A percentile compares a stretch with the other conserved stretches of the same genome.
phyloP scores from a whole-genome alignment of 2,888 invertebrate genomes.

The Bhutanitis thaidina region DNA sequence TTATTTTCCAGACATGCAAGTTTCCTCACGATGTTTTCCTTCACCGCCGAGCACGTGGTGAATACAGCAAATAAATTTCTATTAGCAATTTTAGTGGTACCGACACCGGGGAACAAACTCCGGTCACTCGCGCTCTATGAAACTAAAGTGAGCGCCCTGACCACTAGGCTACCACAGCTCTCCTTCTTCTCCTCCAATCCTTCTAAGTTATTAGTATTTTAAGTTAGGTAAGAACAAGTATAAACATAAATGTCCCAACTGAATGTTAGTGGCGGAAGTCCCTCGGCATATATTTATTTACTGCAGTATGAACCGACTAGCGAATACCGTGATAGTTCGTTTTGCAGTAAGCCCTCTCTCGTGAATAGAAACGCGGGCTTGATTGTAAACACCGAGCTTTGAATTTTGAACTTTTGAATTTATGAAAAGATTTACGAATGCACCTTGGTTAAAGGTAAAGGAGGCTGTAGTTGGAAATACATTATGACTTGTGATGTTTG shows the following conservation, averaged over 20 bases:
- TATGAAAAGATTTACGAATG: constrained; percentile 18
- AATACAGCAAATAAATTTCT: too few relatives aligned
- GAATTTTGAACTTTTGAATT: constrained; percentile 16
- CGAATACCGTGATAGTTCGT: constrained; percentile 3
- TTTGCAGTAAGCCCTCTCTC: constrained; percentile 1
- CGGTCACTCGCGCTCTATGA: too few relatives aligned
- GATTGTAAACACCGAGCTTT: constrained; percentile 17
- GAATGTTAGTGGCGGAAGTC: constrained; percentile 9
- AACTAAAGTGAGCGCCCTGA: too few relatives aligned
- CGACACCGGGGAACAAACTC: too few relatives aligned
- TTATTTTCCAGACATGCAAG: too few relatives aligned
- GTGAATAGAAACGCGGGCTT: constrained; percentile 11
- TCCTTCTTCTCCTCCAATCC: not conserved
- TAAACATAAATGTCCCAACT: not conserved
- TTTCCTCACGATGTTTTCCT: too few relatives aligned
- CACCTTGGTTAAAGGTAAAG: not conserved
- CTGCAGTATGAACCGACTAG: not conserved
- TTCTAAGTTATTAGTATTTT: not conserved
- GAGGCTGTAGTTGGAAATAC: not conserved
- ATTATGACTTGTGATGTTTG: not conserved
- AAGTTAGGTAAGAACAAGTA: not conserved
- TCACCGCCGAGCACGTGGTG: too few relatives aligned
- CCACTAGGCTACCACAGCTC: too few relatives aligned
- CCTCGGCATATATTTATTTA: constrained; percentile 6
- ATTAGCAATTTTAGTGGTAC: too few relatives aligned